Evolutionary conservation across 2,888 invertebrate genomes (phyloP).

Genomic region (Trissoscelio sp.): DNA sequence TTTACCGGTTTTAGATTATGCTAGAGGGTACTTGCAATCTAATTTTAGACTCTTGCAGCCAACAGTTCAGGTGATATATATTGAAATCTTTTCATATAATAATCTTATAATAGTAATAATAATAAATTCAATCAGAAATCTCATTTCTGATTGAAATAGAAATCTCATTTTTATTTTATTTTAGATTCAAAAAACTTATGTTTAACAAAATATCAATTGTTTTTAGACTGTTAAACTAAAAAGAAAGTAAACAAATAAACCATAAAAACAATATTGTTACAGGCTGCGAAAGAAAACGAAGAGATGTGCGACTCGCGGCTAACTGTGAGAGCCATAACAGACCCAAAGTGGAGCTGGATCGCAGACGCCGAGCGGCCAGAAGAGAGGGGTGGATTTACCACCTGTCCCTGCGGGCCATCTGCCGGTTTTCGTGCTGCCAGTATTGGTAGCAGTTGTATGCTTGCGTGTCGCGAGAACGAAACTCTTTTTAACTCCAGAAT

Average conservation of each 20-base stretch:
- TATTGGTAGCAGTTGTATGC: constrained; percentile 53
- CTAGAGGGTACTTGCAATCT: constrained; percentile 77
- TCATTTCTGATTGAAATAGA: too few relatives aligned
- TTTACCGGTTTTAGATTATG: constrained; percentile 91
- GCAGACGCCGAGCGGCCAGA: constrained; percentile 42
- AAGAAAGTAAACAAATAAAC: too few relatives aligned
- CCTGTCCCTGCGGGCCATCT: constrained; percentile 73
- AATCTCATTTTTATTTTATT: too few relatives aligned
- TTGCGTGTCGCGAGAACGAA: constrained; percentile 61
- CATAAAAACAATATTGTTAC: background rate
- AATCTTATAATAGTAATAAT: too few relatives aligned
- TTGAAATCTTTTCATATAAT: too few relatives aligned
- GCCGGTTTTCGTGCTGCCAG: constrained; percentile 55
- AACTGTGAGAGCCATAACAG: constrained; percentile 88
- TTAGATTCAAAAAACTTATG: background rate
- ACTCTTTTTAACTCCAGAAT: constrained; percentile 38
- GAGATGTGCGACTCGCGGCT: constrained; percentile 82
- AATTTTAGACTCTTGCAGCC: constrained; percentile 38
- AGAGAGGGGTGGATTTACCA: constrained; percentile 70
- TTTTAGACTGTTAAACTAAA: background rate
- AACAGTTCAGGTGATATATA: constrained; percentile 38
- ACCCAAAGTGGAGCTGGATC: constrained; percentile 82
- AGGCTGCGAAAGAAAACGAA: constrained; percentile 64
- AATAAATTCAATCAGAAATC: too few relatives aligned
- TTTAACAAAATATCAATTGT: background rate